Conservation (phyloP, 92 coral and sea anemone species). For the Nematostella vectensis region DNA sequence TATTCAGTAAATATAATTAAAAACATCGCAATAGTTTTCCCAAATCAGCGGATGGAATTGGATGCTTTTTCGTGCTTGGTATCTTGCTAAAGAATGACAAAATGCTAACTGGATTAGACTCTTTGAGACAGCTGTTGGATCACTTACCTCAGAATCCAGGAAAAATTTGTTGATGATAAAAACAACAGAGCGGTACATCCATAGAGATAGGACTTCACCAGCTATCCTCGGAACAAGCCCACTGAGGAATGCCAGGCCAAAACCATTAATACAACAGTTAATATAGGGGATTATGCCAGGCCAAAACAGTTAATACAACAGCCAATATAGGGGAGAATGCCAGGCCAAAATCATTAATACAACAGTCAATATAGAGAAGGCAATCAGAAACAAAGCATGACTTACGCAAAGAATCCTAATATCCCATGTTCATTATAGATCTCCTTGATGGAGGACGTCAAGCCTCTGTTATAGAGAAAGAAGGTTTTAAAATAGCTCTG, state of each 20-base stretch:
- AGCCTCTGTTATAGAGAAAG: slow-evolving; percentile 43
- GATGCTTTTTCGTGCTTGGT: no score
- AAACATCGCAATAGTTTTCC: no score
- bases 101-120: no score
- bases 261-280: not conserved
- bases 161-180: slow-evolving; percentile 63
- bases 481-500: no score
- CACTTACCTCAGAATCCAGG: slow-evolving; percentile 62
- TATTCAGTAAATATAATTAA: no score
- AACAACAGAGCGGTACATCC: slow-evolving; percentile 59
- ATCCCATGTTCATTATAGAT: slow-evolving; percentile 77
- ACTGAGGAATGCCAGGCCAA: slow-evolving; percentile 25
- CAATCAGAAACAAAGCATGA: not conserved
- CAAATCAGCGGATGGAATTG: no score
- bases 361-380: not conserved
- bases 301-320: no score
- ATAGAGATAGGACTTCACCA: slow-evolving; percentile 72
- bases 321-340: no score
- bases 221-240: slow-evolving; percentile 75
- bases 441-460: slow-evolving; percentile 57
- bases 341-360: no score
- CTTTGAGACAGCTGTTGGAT: no score
- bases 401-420: slow-evolving; percentile 85
- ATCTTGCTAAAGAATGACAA: no score
- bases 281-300: not conserved